Evolutionary conservation across 2,888 invertebrate species (phyloP).

Genomic region (Glyphotaelius pellucidus): DNA sequence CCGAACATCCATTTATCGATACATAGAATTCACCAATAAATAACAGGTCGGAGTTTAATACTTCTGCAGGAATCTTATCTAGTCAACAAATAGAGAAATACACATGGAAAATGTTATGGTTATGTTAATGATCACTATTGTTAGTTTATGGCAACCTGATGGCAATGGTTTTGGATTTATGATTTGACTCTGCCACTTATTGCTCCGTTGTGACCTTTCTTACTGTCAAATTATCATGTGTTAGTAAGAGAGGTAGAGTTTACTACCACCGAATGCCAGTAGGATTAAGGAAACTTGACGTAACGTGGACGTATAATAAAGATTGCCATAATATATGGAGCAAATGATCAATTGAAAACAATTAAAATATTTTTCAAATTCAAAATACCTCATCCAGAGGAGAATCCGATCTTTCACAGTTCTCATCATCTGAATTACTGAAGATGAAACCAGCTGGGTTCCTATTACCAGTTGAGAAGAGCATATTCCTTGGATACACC

Average conservation of each 20-base stretch:
- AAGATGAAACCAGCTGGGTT: constrained; percentile 70
- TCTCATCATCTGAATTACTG: constrained; percentile 75
- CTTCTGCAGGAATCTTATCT: not conserved
- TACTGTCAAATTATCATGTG: not conserved
- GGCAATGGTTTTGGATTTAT: not conserved
- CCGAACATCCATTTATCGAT: too few species aligned
- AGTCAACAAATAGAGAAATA: not conserved
- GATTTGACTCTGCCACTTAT: not conserved
- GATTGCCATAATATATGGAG: not conserved
- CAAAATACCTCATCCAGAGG: constrained; percentile 74
- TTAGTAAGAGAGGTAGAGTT: not conserved
- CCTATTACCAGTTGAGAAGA: constrained; percentile 72
- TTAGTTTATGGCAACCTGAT: not conserved
- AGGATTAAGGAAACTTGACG: not conserved
- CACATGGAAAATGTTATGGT: too few species aligned
- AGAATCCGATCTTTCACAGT: constrained; percentile 74
- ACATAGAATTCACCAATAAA: not conserved
- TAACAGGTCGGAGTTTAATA: not conserved
- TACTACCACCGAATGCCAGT: too few species aligned
- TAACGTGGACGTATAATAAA: not conserved
- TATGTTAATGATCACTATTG: too few species aligned
- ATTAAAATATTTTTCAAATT: not conserved
- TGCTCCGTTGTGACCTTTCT: not conserved
- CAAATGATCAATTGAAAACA: not conserved
- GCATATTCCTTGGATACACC: constrained; percentile 77